A percentile compares a stretch with the other conserved stretches of the same genome.
Conservation (phyloP, 2,797 vertebrate genomes). For the Aselliscus stoliczkanus region DNA sequence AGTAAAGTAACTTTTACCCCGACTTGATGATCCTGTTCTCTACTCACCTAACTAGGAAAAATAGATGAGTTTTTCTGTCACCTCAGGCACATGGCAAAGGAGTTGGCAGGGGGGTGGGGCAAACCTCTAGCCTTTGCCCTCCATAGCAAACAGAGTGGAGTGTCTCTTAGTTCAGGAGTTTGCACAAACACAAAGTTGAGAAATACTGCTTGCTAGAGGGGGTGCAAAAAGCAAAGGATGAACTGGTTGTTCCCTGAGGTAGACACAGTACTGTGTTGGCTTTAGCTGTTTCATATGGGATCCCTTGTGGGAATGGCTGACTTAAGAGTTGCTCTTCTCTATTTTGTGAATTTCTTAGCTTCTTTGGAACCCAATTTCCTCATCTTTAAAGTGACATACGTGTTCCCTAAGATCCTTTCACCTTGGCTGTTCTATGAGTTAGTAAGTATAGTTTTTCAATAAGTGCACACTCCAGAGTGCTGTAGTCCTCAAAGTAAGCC, state of each 20-base stretch:
- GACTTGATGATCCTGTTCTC: neutral
- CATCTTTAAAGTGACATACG: neutral
- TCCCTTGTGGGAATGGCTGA: neutral
- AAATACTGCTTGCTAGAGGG: constrained; percentile 23
- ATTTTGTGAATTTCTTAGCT: neutral
- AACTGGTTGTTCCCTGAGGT: neutral
- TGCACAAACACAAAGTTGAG: constrained; percentile 51
- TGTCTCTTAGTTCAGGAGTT: neutral
- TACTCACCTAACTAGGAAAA: neutral
- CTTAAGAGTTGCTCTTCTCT: neutral
- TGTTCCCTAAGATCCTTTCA: neutral
- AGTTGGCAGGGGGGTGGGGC: neutral
- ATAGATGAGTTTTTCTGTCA: neutral
- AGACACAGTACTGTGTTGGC: neutral
- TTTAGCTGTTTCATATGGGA: neutral
- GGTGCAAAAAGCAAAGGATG: constrained; percentile 2
- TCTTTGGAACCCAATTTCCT: neutral
- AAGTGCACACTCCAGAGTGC: neutral
- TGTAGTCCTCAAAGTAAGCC: neutral
- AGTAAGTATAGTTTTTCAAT: neutral
- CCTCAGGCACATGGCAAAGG: neutral
- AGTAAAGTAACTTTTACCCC: neutral
- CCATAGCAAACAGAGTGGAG: neutral
- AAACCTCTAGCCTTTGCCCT: constrained; percentile 49
- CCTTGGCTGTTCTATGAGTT: neutral